Evolutionary conservation across 2,797 vertebrate genomes (phyloP).

Genomic region (Coranthus polyacanthus): DNA sequence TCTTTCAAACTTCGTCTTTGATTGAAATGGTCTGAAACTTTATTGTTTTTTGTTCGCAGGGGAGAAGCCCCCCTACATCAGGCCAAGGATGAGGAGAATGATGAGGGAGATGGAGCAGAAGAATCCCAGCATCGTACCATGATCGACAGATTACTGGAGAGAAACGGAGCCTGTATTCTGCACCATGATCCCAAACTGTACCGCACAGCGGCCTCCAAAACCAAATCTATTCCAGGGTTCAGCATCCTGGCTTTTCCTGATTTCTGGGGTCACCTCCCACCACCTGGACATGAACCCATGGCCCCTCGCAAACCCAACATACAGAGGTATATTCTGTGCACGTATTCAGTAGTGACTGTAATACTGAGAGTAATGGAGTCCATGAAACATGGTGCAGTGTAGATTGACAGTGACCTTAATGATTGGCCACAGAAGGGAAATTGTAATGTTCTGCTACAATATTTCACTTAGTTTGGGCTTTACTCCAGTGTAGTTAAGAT

Average conservation of each 20-base stretch:
- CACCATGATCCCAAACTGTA: constrained; percentile 69
- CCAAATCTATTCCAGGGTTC: constrained; percentile 88
- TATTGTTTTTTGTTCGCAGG: constrained; percentile 30
- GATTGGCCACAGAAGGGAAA: too few species aligned
- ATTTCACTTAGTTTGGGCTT: too few species aligned
- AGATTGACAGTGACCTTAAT: too few species aligned
- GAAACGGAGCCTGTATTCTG: constrained; percentile 45
- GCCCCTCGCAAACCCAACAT: constrained; percentile 61
- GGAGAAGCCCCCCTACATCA: not conserved
- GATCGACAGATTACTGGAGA: constrained; percentile 64
- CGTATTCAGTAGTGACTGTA: too few species aligned
- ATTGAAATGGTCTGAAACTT: not conserved
- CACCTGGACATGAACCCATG: constrained; percentile 78
- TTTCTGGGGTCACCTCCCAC: constrained; percentile 92
- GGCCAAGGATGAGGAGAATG: constrained; percentile 12
- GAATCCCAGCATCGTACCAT: constrained; percentile 21
- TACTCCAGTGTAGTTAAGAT: too few species aligned
- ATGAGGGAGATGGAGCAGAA: constrained; percentile 23
- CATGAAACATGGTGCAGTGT: too few species aligned
- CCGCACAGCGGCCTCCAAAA: constrained; percentile 73
- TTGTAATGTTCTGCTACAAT: too few species aligned
- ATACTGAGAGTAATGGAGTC: too few species aligned
- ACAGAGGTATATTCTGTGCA: constrained; percentile 59
- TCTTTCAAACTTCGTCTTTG: not conserved
- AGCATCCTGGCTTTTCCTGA: constrained; percentile 90